Base-by-base conservation (phyloP, 2,888 invertebrate genomes). In the Caenorhabditis sulstoni region DNA sequence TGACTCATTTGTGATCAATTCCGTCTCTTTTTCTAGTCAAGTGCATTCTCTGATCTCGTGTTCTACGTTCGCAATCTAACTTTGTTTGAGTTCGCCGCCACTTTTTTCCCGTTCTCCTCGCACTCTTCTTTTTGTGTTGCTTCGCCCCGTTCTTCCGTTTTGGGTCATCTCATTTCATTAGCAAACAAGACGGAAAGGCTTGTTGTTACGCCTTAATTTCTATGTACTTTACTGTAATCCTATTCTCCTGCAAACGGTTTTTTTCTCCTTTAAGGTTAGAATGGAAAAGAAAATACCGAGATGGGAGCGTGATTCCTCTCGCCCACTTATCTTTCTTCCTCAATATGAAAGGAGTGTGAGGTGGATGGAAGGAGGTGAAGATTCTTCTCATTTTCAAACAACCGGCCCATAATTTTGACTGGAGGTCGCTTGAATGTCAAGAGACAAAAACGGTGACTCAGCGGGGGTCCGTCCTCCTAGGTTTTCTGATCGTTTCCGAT, bases 91-190 rank as follows among this genome's bases (percentile, higher is more conserved):
- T 55, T 57, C 47, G 47, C 71, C 70, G 62, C 52, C 67, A 57
- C 53, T 23, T 59, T 45, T 58, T 50, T 52, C 70, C 45, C 50
- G 68, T 70, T 45, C 53, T 44, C 55, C 29, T 29, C 29, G 29
- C 29, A 29, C 55, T 35, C 52, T 49, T 58, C 18, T 41, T 23
- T 18, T 41, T n/a, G 49, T 58, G 58, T 73, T 64, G 64, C 64
- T 50, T 67, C 58, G 41, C 20, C 41, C 37, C 53, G 39, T 39
- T n/a, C 57, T 64, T 57, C 58, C 73, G 64, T 73, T 73, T 64
- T 64, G 73, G 73, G 73, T 73, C 73, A 73, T 73, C 73, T 64
- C 73, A 73, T 73, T 73, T 73, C 73, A 73, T 73, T 73, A 73
- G 73, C 64, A 73, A 73, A 73, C 73, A 73, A 64, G 50, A 64